Percentiles rank a stretch among this genome's conserved stretches.
These are phyloP conservation scores for Campaea margaritaria DNA, from an alignment of 2,888 invertebrate genomes.

Conservation along the genomic window DNA sequence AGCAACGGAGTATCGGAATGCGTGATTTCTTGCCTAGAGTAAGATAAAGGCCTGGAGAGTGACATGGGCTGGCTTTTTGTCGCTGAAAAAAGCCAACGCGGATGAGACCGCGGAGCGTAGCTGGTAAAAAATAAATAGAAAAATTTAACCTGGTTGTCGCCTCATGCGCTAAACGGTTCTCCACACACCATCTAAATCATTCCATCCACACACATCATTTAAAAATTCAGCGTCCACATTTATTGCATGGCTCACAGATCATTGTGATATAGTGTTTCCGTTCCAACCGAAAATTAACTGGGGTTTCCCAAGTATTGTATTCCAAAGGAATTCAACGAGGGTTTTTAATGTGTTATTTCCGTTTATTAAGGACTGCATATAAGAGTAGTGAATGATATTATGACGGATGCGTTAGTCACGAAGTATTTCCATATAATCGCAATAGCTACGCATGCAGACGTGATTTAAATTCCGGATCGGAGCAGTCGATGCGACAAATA, in stretches of 20 bases:
- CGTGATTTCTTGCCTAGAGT: too few relatives aligned
- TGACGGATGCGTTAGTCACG: slow-evolving; percentile 25
- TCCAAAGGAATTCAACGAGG: background rate
- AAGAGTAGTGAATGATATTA: slow-evolving; percentile 4
- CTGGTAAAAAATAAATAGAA: too few relatives aligned
- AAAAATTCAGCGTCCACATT: background rate
- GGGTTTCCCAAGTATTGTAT: slow-evolving; percentile 3
- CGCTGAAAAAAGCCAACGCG: too few relatives aligned
- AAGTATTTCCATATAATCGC: slow-evolving; percentile 22
- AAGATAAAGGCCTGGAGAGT: too few relatives aligned
- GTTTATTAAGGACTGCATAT: slow-evolving; percentile 1
- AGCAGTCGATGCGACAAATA: slow-evolving; percentile 54
- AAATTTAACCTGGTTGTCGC: too few relatives aligned
- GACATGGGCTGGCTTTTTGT: too few relatives aligned
- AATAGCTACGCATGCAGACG: slow-evolving; percentile 6
- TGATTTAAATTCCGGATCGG: slow-evolving; percentile 42
- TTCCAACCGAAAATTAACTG: background rate
- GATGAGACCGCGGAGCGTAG: too few relatives aligned
- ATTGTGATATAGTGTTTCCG: background rate
- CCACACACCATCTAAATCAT: background rate
- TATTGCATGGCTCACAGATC: background rate
- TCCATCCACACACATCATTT: background rate
- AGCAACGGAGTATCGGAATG: too few relatives aligned
- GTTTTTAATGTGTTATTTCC: background rate
- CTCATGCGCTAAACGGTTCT: too few relatives aligned